Base-by-base conservation (phyloP, 2,888 invertebrate genomes). In the Lasioglossum zephyrum region DNA sequence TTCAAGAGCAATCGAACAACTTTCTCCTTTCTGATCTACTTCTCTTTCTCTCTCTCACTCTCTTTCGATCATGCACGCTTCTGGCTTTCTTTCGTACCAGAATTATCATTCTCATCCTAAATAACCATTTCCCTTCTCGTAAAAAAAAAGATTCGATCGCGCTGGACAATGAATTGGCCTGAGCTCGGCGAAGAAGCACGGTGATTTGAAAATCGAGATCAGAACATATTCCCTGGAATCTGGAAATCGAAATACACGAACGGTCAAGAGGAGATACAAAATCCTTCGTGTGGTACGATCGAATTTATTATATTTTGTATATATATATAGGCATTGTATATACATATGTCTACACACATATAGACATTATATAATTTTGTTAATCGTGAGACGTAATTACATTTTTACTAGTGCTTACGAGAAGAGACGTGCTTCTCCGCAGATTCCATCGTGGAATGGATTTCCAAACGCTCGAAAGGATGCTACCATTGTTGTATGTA, bases 381-480 rank as follows among this genome's bases (percentile, higher is more conserved):
- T 49, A 79, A 77, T 31, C 22, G 39, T 57, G 72, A 73, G 47
- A 73, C 63, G 39, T 76, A 57, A 76, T 85, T 79, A 84, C 60
- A 53, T 84, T 84, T 77, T 16, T 49, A 77, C 18, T 77, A 83
- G 41, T 77, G 39, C 66, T 47, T 60, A 79, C 5, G 53, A 85
- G 73, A 77, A 85, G 79, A 81, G 72, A 57, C 81, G 85, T 86
- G 86, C 86, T 86, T 86, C 85, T 86, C 36, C 86, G 85, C 86
- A 85, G 81, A 85, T 81, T 85, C 81, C 85, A 85, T 79, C 86
- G 86, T 86, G 85, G 78, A 86, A 86, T 81, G 73, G 18, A 86
- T 85, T 86, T 86, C 81, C 85, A 86, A 86, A 86, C 86, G 86
- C 86, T 86, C 85, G 86, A 86, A 86, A 86, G 81, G 86, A 85